These are phyloP conservation scores for Lepidocyrtinus sp. DNA, from an alignment of 2,888 invertebrate genomes.

Conservation along the genomic window DNA sequence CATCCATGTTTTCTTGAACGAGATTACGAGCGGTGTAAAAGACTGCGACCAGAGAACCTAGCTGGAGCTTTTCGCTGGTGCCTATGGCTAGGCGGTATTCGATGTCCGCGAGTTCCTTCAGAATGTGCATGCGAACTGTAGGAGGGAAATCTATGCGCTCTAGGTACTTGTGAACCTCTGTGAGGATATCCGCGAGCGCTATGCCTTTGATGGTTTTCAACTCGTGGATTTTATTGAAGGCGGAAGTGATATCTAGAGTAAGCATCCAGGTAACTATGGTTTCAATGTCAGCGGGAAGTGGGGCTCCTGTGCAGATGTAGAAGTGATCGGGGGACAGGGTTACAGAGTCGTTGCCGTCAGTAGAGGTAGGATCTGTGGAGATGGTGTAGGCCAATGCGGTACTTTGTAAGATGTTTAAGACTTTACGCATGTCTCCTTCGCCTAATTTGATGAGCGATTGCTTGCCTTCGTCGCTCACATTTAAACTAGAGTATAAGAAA, in stretches of 20 bases:
- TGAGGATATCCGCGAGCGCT: constrained; percentile 92
- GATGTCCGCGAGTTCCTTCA: constrained; percentile 91
- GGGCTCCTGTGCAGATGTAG: constrained; percentile 98
- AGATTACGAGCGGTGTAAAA: constrained; percentile 82
- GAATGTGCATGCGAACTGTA: constrained; percentile 82
- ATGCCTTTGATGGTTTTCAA: constrained; percentile 91
- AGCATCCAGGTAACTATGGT: constrained; percentile 89
- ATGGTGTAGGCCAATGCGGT: constrained; percentile 88
- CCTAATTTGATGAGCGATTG: constrained; percentile 90
- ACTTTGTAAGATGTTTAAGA: constrained; percentile 96
- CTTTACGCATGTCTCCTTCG: constrained; percentile 98
- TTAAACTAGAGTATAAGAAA: constrained; percentile 80
- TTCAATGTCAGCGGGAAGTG: constrained; percentile 89
- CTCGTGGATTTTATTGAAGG: constrained; percentile 83
- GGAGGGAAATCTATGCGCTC: constrained; percentile 92
- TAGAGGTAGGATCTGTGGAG: constrained; percentile 49
- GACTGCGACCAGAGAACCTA: constrained; percentile 89
- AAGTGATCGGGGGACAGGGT: constrained; percentile 91
- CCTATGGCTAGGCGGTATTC: constrained; percentile 90
- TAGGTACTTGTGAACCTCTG: constrained; percentile 89
- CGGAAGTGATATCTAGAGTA: constrained; percentile 82
- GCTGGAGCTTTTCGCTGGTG: constrained; percentile 91
- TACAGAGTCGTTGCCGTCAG: constrained; percentile 73
- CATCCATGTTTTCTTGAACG: constrained; percentile 69
- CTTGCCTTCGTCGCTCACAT: constrained; percentile 89